Base-by-base conservation (phyloP, 1,140 invertebrate genomes). In the Pentalonia nigronervosa region DNA sequence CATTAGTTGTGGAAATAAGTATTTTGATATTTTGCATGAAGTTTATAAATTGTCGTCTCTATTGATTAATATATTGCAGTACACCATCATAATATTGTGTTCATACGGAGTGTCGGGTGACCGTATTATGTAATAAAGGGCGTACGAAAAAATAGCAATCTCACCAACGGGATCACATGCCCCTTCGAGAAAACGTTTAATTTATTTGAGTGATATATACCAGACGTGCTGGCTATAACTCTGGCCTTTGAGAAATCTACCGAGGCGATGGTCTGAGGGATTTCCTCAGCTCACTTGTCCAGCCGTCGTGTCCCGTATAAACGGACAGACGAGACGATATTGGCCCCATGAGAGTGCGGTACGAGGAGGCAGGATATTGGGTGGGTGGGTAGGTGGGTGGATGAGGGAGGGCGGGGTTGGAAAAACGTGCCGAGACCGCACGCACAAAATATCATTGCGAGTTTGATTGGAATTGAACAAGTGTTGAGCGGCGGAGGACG, bases 381-480 rank as follows among this genome's bases (percentile, higher is more conserved):
- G 41, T 4, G 41, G 41, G 41, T 41, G 41, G 41, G n/a, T 48
- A 1, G 9, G 9, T 14, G 48, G 48, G 48, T 41, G 48, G 14
- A 14, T 14, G 48, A 14, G 48, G 17, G 50, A 0, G 50, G 34
- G 30, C 0, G 45, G 9, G 23, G 41, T 47, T 21, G 60, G 90
- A 23, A 93, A 93, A 93, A 93, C 91, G 91, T 93, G 91, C 47
- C 76, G 36, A 53, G 91, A 86, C 91, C 76, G 25, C 91, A 92
- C 76, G 91, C 45, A 25, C 45, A 84, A 67, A 90, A 45, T 45
- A 67, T 67, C 89, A 30, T 45, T 21, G 53, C 34, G 67, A 41
- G 81, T 93, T 56, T 93, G 91, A 93, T 93, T 86, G 91, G 91
- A 86, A 93, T 36, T 14, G 67, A 92, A 92, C 91, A 92, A 92